Percentiles rank a stretch among this genome's conserved stretches.
phyloP scores from a whole-genome alignment of 2,888 invertebrate species.

The Dione vanillae region DNA sequence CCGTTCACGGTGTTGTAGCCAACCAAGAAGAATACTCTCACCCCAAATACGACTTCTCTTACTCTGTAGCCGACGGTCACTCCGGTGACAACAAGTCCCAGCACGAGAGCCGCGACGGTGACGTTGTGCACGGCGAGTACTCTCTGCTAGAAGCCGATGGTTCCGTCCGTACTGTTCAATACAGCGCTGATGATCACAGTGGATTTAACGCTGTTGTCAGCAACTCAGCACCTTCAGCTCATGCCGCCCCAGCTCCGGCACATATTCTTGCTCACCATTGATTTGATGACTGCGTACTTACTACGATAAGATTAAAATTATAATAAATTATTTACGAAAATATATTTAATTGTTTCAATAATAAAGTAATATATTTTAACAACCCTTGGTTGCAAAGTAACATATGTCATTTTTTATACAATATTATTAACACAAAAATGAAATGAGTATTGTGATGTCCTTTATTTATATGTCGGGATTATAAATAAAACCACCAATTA shows the following conservation, averaged over 20 bases:
- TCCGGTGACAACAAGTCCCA: conserved; percentile 83
- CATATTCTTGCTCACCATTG: conserved; percentile 57
- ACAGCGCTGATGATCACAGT: conserved; percentile 80
- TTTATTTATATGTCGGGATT: too few species aligned
- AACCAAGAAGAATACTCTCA: conserved; percentile 68
- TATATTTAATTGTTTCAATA: neutral
- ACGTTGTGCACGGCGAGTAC: conserved; percentile 72
- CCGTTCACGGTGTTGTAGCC: conserved; percentile 64
- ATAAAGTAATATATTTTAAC: too few species aligned
- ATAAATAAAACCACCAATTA: too few species aligned
- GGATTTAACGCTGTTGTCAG: conserved; percentile 74
- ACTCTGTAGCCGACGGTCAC: conserved; percentile 82
- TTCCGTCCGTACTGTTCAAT: conserved; percentile 81
- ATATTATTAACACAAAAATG: too few species aligned
- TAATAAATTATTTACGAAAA: neutral
- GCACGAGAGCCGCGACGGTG: conserved; percentile 56
- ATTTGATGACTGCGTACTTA: conserved; percentile 57
- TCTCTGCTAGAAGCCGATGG: conserved; percentile 80
- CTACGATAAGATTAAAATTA: neutral
- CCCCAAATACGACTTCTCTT: conserved; percentile 83
- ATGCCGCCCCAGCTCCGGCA: conserved; percentile 23
- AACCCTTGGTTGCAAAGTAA: too few species aligned
- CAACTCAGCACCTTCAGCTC: conserved; percentile 61
- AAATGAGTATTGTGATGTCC: too few species aligned
- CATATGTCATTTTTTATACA: too few species aligned